Evolutionary conservation across 2,797 vertebrate genomes (phyloP).

Genomic region (Coilia nasus): DNA sequence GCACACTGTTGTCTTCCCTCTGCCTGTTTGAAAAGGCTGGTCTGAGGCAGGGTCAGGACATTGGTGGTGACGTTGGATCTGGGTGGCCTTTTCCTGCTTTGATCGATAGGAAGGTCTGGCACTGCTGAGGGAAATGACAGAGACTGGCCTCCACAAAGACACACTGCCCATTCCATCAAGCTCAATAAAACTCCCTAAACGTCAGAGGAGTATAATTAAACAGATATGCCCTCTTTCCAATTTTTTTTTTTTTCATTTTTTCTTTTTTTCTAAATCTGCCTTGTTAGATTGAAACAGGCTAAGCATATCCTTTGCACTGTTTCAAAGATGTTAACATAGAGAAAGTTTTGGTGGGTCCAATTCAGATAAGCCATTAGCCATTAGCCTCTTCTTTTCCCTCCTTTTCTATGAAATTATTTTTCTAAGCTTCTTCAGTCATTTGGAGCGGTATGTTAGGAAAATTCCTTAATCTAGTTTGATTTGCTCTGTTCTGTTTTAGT

Average conservation of each 20-base stretch:
- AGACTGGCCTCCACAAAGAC: background rate
- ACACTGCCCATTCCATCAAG: background rate
- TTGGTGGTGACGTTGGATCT: slow-evolving; percentile 30
- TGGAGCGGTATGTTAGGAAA: background rate
- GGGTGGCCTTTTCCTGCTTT: slow-evolving; percentile 30
- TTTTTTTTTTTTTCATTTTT: background rate
- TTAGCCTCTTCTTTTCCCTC: background rate
- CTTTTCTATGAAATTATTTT: background rate
- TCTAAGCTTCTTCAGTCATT: background rate
- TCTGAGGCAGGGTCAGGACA: slow-evolving; percentile 36
- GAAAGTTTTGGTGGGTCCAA: background rate
- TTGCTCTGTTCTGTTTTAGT: background rate
- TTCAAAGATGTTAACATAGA: background rate
- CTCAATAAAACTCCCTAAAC: background rate
- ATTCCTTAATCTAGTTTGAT: background rate
- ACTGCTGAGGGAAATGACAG: slow-evolving; percentile 30
- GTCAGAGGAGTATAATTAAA: background rate
- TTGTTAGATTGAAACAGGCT: background rate
- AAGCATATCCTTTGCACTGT: background rate
- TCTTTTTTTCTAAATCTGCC: slow-evolving; percentile 16
- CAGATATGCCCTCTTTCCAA: background rate
- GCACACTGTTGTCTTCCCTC: slow-evolving; percentile 26
- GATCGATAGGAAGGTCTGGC: slow-evolving; percentile 42
- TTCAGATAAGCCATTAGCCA: background rate
- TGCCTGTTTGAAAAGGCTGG: slow-evolving; percentile 25